Evolutionary conservation across 2,113 vertebrate genomes (phyloP).

Genomic region (Plectropomus leopardus): DNA sequence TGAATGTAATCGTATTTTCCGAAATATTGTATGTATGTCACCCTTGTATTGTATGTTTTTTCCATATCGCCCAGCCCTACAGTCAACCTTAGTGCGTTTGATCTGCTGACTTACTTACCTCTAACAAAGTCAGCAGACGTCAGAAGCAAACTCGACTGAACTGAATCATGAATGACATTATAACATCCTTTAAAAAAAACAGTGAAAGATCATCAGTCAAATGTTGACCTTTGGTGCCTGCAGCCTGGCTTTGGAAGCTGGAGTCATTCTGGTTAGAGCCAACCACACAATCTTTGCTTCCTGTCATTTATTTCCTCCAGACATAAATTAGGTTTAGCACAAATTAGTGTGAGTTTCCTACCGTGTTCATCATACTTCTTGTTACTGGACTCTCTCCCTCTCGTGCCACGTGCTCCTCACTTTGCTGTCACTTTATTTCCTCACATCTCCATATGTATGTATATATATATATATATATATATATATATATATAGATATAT

Average conservation of each 20-base stretch:
- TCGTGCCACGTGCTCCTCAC: background rate
- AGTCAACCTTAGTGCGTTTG: background rate
- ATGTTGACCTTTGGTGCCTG: background rate
- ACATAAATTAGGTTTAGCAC: conserved; percentile 26
- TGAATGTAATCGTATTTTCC: too few relatives aligned
- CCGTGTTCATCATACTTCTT: background rate
- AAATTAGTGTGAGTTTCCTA: conserved; percentile 8
- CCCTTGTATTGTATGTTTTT: too few relatives aligned
- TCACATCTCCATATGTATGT: background rate
- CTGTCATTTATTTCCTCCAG: conserved; percentile 1
- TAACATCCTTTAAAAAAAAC: too few relatives aligned
- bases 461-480: too few relatives aligned
- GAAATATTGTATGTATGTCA: too few relatives aligned
- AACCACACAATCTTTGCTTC: conserved; percentile 12
- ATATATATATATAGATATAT: too few relatives aligned
- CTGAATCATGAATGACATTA: background rate
- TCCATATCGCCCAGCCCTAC: too few relatives aligned
- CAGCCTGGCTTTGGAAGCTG: background rate
- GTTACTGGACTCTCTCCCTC: background rate
- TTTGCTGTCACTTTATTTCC: background rate
- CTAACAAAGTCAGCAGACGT: background rate
- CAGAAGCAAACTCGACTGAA: background rate
- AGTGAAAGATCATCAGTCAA: background rate
- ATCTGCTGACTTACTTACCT: background rate
- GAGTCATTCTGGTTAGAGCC: background rate